These are phyloP conservation scores for Zelostemma sp. DNA, from an alignment of 1,140 invertebrate genomes.

Conservation along the genomic window DNA sequence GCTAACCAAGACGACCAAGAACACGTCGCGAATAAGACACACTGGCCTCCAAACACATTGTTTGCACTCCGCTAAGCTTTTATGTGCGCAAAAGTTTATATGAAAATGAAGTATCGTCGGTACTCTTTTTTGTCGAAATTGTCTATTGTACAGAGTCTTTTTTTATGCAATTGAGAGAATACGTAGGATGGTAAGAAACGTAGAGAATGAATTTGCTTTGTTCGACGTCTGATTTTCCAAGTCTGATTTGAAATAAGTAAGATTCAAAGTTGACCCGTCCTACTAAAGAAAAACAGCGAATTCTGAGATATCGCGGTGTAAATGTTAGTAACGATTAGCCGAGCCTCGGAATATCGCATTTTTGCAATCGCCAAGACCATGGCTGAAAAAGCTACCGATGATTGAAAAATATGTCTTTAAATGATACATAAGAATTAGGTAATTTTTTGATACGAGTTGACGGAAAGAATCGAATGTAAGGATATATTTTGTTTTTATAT, in stretches of 20 bases:
- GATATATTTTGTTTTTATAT: constrained; percentile 65
- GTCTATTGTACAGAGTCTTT: no score
- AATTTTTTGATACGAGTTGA: constrained; percentile 59
- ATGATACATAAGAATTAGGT: constrained; percentile 28
- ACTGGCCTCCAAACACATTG: constrained; percentile 91
- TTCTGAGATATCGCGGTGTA: constrained; percentile 26
- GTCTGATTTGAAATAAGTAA: background rate
- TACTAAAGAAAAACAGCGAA: constrained; percentile 41
- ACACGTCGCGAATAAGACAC: constrained; percentile 64
- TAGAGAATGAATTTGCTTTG: background rate
- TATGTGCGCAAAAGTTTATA: constrained; percentile 14
- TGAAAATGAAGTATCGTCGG: background rate
- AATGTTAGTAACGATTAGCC: constrained; percentile 24
- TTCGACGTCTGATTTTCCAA: constrained; percentile 2
- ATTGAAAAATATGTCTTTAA: constrained; percentile 16
- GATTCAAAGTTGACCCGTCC: constrained; percentile 52
- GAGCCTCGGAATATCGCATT: constrained; percentile 29
- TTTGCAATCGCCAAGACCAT: constrained; percentile 33
- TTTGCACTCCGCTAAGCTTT: constrained; percentile 80
- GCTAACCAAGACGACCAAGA: constrained; percentile 39
- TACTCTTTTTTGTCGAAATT: constrained; percentile 7
- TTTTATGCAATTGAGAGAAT: no score
- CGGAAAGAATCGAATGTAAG: constrained; percentile 55
- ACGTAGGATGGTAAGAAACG: no score
- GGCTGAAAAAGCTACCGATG: constrained; percentile 6